phyloP scores from a whole-genome alignment of 1,140 invertebrate species.

The Trichoplusia ni region DNA sequence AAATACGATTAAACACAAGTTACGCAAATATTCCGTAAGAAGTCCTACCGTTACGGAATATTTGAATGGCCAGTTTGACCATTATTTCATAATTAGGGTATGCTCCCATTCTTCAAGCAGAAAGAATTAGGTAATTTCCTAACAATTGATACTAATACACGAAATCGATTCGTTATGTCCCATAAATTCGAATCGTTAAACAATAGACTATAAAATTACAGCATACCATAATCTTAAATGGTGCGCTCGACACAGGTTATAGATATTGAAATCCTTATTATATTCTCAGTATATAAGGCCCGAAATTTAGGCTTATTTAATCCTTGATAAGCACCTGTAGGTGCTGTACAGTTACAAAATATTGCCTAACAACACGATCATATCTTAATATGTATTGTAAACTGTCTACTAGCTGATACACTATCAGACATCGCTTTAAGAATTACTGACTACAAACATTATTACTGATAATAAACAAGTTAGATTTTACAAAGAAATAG shows the following conservation, averaged over 20 bases:
- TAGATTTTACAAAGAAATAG: not conserved
- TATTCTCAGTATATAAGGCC: too few relatives aligned
- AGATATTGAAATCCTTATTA: too few relatives aligned
- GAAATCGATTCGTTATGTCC: not conserved
- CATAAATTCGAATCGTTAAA: too few relatives aligned
- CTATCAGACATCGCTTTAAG: slow-evolving; percentile 4
- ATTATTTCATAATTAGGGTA: slow-evolving; percentile 20
- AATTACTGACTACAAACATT: not conserved
- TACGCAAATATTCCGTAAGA: slow-evolving; percentile 25
- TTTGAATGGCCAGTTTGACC: not conserved
- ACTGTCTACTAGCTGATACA: not conserved
- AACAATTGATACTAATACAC: not conserved
- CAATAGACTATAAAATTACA: too few relatives aligned
- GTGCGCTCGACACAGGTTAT: too few relatives aligned
- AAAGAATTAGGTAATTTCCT: not conserved
- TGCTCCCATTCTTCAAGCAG: not conserved
- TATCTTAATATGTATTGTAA: not conserved
- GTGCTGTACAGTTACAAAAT: too few relatives aligned
- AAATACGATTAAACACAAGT: slow-evolving; percentile 7
- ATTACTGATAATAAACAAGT: not conserved
- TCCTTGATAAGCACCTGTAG: too few relatives aligned
- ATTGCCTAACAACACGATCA: slow-evolving; percentile 10
- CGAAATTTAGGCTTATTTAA: too few relatives aligned
- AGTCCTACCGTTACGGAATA: not conserved
- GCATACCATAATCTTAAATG: too few relatives aligned